Conservation (phyloP, 2,888 invertebrate species). For the Drosophila incognita region DNA sequence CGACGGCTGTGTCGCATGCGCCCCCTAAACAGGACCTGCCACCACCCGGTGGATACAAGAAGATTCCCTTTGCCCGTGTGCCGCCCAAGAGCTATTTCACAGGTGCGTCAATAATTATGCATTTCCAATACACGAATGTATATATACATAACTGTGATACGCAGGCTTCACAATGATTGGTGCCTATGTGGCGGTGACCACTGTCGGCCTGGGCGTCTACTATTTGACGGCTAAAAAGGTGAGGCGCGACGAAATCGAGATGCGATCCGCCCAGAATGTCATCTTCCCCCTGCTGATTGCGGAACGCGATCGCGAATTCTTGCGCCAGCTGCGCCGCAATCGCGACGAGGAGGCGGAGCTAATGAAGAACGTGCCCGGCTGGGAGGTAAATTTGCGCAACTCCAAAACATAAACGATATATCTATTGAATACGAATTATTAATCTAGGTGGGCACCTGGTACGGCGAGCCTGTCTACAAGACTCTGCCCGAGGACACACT, state of each 20-base stretch:
- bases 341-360: slow-evolving; percentile 93
- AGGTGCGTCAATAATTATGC: slow-evolving; percentile 86
- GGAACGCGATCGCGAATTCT: slow-evolving; percentile 92
- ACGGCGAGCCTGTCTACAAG: slow-evolving; percentile 93
- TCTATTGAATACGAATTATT: not conserved
- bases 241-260: slow-evolving; percentile 88
- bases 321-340: slow-evolving; percentile 92
- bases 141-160: not conserved
- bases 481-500: slow-evolving; percentile 88
- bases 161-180: slow-evolving; percentile 88
- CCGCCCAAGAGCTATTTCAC: slow-evolving; percentile 90
- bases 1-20: slow-evolving; percentile 76
- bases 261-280: slow-evolving; percentile 91
- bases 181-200: slow-evolving; percentile 87
- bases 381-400: slow-evolving; percentile 87
- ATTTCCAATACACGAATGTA: not conserved
- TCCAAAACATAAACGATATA: not conserved
- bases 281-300: slow-evolving; percentile 91
- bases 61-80: slow-evolving; percentile 90
- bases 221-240: slow-evolving; percentile 86
- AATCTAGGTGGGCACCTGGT: slow-evolving; percentile 90
- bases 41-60: slow-evolving; percentile 94
- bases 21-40: slow-evolving; percentile 94
- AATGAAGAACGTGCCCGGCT: slow-evolving; percentile 95
- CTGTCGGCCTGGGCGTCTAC: slow-evolving; percentile 87